Evolutionary conservation across 2,888 invertebrate genomes (phyloP).

Genomic region (Vandiemenella viatica): DNA sequence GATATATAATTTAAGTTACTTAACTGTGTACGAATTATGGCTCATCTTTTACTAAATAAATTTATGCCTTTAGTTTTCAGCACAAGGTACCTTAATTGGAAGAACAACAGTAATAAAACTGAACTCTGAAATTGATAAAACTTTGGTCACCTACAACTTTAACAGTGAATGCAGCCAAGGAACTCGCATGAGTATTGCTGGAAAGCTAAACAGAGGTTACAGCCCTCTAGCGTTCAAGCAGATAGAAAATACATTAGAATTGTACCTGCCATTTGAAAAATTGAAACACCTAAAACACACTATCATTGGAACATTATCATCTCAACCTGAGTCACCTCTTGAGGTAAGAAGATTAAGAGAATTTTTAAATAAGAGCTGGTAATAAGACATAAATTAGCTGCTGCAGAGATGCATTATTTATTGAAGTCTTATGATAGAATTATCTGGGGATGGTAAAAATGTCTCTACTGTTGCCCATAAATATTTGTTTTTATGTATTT

Average conservation of each 20-base stretch:
- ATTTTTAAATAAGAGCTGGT: background rate
- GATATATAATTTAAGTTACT: background rate
- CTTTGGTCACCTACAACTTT: conserved; percentile 18
- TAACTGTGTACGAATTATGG: background rate
- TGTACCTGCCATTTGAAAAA: conserved; percentile 35
- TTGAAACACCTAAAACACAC: conserved; percentile 3
- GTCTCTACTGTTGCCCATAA: too few relatives aligned
- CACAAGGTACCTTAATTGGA: conserved; percentile 27
- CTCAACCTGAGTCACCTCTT: background rate
- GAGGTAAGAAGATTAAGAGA: background rate
- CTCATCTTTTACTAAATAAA: background rate
- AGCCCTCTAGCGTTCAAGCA: conserved; percentile 14
- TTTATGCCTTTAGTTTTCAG: conserved; percentile 21
- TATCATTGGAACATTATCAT: background rate
- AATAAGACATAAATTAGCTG: background rate
- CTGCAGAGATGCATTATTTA: too few relatives aligned
- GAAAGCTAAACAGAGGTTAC: conserved; percentile 28
- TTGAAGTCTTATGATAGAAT: too few relatives aligned
- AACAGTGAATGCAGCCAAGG: conserved; percentile 19
- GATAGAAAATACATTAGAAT: conserved; percentile 30
- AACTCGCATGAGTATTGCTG: conserved; percentile 22
- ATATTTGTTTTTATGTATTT: too few relatives aligned
- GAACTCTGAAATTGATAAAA: conserved; percentile 17
- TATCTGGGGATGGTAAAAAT: too few relatives aligned
- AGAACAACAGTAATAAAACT: conserved; percentile 25